phyloP scores from a whole-genome alignment of 92 coral and sea anemone species.

The Epizoanthus scotinus region DNA sequence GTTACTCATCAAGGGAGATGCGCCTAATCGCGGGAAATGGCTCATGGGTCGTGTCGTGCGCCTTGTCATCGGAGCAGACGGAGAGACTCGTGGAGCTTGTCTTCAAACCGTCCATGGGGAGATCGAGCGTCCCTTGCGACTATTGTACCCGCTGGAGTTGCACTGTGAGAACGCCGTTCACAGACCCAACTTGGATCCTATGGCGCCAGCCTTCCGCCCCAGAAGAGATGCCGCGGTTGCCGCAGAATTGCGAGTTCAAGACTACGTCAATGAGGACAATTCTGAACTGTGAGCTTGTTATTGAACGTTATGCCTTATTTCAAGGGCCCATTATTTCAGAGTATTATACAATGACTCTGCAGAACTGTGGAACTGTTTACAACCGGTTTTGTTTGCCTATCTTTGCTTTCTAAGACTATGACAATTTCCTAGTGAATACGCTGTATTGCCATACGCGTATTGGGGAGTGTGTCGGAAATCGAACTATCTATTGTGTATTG shows the following conservation, averaged over 20 bases:
- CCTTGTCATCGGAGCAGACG: not conserved
- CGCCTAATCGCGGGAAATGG: conserved; percentile 1
- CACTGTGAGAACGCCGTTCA: not conserved
- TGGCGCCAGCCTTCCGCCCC: no score
- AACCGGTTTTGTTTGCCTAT: no score
- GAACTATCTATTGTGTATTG: no score
- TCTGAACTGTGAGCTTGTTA: no score
- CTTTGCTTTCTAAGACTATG: no score
- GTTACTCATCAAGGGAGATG: not conserved
- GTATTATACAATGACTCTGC: no score
- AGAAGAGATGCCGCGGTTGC: not conserved
- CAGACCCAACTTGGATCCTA: no score
- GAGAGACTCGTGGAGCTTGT: not conserved
- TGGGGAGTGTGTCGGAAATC: conserved; percentile 9
- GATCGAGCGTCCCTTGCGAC: not conserved
- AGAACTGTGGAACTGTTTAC: no score
- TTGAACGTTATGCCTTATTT: no score
- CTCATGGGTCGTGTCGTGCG: not conserved
- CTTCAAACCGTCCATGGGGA: not conserved
- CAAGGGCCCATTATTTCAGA: no score
- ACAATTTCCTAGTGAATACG: not conserved
- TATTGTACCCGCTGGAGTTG: not conserved
- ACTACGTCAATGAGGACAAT: no score
- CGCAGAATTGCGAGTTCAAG: no score
- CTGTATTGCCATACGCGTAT: not conserved